Percentiles rank a stretch among this genome's conserved stretches.
These are phyloP conservation scores for Tragelaphus scriptus DNA, from an alignment of 2,113 vertebrate species.

Conservation along the genomic window DNA sequence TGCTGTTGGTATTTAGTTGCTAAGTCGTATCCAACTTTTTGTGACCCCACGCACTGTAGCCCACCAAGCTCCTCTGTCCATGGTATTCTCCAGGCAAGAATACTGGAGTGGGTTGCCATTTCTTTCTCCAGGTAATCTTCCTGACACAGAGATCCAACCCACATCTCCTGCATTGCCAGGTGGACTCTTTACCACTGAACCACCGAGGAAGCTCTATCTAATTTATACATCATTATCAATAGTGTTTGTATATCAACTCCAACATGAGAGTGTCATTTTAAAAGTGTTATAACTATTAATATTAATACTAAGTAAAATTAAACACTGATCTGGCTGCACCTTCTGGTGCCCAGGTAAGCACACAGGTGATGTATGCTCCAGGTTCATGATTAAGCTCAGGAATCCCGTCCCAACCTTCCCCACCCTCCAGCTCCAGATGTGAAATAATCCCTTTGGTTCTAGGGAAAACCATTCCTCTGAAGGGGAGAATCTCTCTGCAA, in stretches of 20 bases:
- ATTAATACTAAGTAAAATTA: not conserved
- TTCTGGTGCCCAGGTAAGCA: not conserved
- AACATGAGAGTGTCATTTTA: not conserved
- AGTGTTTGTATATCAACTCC: not conserved
- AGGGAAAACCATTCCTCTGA: not conserved
- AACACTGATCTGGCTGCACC: not conserved
- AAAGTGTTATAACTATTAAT: not conserved
- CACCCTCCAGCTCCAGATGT: not conserved
- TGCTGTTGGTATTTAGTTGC: not conserved
- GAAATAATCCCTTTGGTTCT: not conserved
- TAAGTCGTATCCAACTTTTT: not conserved
- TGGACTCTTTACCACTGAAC: not conserved
- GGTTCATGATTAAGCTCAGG: not conserved
- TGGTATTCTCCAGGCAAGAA: not conserved
- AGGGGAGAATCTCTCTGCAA: not conserved
- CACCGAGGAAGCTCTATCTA: not conserved
- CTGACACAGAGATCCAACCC: not conserved
- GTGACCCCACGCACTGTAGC: not conserved
- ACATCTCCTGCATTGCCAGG: not conserved
- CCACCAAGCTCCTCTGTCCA: not conserved
- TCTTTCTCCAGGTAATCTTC: not conserved
- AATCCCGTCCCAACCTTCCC: accelerated
- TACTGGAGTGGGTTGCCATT: not conserved
- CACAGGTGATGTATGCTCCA: accelerated
- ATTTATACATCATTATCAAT: not conserved